Conservation (phyloP, 2,888 invertebrate species). For the Mamestra brassicae region DNA sequence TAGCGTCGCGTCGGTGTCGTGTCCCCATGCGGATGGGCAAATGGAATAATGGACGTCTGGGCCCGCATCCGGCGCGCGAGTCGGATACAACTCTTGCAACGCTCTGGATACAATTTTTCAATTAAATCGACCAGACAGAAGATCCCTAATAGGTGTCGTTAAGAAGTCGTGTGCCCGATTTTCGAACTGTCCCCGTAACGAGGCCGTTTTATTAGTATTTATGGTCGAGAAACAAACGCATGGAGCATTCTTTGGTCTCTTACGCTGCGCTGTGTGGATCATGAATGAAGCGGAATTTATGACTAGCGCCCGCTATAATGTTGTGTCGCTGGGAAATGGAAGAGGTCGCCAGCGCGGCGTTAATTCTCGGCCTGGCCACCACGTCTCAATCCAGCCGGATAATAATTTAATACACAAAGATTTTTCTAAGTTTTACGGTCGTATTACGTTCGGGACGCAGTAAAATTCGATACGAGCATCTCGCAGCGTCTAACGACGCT, state of each 20-base stretch:
- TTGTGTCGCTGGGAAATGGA: constrained; percentile 77
- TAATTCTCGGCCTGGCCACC: constrained; percentile 50
- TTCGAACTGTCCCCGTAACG: constrained; percentile 89
- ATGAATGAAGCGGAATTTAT: constrained; percentile 89
- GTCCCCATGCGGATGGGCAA: constrained; percentile 90
- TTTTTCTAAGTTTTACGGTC: constrained; percentile 89
- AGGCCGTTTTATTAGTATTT: constrained; percentile 90
- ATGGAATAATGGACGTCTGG: constrained; percentile 91
- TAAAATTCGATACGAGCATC: constrained; percentile 88
- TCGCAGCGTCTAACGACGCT: constrained; percentile 82
- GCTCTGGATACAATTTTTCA: constrained; percentile 91
- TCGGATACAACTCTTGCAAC: constrained; percentile 90
- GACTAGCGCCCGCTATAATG: constrained; percentile 83
- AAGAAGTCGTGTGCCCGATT: constrained; percentile 91
- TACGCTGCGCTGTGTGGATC: constrained; percentile 76
- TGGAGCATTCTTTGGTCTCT: constrained; percentile 78
- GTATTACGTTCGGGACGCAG: constrained; percentile 81
- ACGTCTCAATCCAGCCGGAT: constrained; percentile 77
- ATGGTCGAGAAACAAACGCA: constrained; percentile 87
- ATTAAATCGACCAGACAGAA: constrained; percentile 90
- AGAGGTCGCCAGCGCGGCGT: constrained; percentile 68
- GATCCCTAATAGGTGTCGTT: constrained; percentile 91
- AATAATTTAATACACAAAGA: constrained; percentile 80
- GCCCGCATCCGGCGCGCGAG: constrained; percentile 90
- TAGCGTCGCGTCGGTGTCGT: constrained; percentile 73